Conservation (phyloP, 2,888 invertebrate species). For the Harmothoe impar region DNA sequence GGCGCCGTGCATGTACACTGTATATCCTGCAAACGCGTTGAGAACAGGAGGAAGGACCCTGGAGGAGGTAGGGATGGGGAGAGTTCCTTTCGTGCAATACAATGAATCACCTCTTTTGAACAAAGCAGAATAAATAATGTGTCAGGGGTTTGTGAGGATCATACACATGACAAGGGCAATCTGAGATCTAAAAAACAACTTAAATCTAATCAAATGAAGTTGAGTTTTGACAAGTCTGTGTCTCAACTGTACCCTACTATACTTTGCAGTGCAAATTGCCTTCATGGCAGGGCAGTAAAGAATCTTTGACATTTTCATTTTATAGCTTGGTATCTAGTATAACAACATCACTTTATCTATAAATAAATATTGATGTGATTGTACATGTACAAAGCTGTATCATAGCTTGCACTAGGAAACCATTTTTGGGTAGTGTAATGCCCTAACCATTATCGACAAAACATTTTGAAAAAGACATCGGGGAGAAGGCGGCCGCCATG, state of each 20-base stretch:
- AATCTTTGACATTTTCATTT: not conserved
- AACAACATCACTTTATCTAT: conserved; percentile 61
- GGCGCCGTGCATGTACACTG: too few relatives aligned
- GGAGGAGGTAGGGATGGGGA: conserved; percentile 10
- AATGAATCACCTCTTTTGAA: conserved; percentile 24
- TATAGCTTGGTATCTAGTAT: conserved; percentile 19
- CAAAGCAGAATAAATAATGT: conserved; percentile 49
- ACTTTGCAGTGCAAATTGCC: conserved; percentile 55
- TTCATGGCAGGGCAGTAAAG: not conserved
- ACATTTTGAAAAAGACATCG: conserved; percentile 37
- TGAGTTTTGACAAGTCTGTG: not conserved
- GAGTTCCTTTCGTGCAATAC: conserved; percentile 45
- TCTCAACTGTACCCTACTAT: conserved; percentile 29
- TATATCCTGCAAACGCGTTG: not conserved
- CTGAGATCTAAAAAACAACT: conserved; percentile 39
- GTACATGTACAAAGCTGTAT: conserved; percentile 13
- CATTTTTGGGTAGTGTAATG: conserved; percentile 10
- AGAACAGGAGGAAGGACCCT: not conserved
- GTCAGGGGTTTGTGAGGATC: not conserved
- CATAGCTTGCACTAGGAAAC: conserved; percentile 39
- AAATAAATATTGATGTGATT: conserved; percentile 50
- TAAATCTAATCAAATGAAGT: conserved; percentile 14
- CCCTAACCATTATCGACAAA: conserved; percentile 47
- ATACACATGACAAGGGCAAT: conserved; percentile 22
- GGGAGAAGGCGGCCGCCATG: not conserved